Conservation (phyloP, 2,797 vertebrate species). For the Danio jaintianensis region DNA sequence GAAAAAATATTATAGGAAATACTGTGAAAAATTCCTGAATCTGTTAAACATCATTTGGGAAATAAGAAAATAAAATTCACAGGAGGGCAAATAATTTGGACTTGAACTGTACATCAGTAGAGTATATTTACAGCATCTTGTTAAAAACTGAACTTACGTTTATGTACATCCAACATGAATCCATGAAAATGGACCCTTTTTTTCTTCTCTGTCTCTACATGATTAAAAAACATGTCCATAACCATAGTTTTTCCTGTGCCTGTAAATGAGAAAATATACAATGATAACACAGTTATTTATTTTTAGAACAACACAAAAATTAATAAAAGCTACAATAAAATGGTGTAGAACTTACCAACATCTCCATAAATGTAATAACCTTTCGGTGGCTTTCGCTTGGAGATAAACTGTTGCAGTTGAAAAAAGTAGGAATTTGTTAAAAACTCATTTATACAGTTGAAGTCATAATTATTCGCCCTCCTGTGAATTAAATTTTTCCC, state of each 20-base stretch:
- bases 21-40: no score
- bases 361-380: slow-evolving; percentile 96
- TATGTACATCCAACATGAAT: slow-evolving; percentile 98
- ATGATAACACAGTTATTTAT: background rate
- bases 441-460: background rate
- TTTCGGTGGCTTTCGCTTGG: slow-evolving; percentile 81
- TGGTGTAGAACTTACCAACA: slow-evolving; percentile 85
- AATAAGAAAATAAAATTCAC: no score
- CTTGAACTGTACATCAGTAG: background rate
- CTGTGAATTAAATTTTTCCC: no score
- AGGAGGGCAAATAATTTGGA: no score
- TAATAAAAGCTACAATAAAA: background rate
- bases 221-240: slow-evolving; percentile 98
- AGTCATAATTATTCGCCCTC: no score
- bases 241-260: slow-evolving; percentile 99
- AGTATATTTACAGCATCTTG: background rate
- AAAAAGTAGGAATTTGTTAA: background rate
- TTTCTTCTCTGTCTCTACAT: slow-evolving; percentile 89
- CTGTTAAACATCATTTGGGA: no score
- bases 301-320: background rate
- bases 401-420: slow-evolving; percentile 83
- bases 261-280: slow-evolving; percentile 66
- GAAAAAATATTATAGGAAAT: no score
- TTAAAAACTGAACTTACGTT: slow-evolving; percentile 82
- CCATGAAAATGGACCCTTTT: slow-evolving; percentile 97